A percentile compares a stretch with the other conserved stretches of the same genome.
phyloP scores from a whole-genome alignment of 2,113 vertebrate species.

The Chlamydotis undulata region DNA sequence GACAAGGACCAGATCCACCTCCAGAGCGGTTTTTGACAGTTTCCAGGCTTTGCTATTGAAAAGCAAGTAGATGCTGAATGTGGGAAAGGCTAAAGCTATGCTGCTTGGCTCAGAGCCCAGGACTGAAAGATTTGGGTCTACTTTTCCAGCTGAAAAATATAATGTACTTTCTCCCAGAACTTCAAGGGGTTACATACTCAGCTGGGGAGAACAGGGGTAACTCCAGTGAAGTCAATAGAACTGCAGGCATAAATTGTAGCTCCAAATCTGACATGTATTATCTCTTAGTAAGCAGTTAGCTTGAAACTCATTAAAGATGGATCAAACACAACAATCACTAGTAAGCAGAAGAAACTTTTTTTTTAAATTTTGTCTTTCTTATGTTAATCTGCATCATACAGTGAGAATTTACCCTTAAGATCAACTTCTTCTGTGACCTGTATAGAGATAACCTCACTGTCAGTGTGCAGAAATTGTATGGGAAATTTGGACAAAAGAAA shows the following conservation, averaged over 20 bases:
- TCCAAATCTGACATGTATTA: neutral
- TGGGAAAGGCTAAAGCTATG: conserved; percentile 67
- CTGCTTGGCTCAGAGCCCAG: conserved; percentile 63
- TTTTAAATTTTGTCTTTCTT: neutral
- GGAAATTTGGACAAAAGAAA: neutral
- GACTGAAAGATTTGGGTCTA: conserved; percentile 44
- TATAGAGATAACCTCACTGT: neutral
- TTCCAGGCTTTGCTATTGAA: conserved; percentile 68
- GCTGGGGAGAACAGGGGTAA: neutral
- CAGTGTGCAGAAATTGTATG: neutral
- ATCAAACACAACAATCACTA: neutral
- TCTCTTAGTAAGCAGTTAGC: neutral
- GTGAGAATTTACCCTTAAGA: neutral
- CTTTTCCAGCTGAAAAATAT: conserved; percentile 51
- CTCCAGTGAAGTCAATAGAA: neutral
- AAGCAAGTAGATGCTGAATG: conserved; percentile 51
- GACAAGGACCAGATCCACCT: conserved; percentile 64
- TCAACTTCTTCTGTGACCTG: neutral
- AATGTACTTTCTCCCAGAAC: conserved; percentile 26
- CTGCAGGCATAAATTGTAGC: neutral
- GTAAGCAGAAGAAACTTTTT: neutral
- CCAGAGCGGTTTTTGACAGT: conserved; percentile 53
- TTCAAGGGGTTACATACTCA: conserved; percentile 2
- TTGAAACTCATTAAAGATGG: neutral
- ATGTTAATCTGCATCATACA: neutral